phyloP scores from a whole-genome alignment of 2,888 invertebrate genomes.

The Gryllus longicercus region DNA sequence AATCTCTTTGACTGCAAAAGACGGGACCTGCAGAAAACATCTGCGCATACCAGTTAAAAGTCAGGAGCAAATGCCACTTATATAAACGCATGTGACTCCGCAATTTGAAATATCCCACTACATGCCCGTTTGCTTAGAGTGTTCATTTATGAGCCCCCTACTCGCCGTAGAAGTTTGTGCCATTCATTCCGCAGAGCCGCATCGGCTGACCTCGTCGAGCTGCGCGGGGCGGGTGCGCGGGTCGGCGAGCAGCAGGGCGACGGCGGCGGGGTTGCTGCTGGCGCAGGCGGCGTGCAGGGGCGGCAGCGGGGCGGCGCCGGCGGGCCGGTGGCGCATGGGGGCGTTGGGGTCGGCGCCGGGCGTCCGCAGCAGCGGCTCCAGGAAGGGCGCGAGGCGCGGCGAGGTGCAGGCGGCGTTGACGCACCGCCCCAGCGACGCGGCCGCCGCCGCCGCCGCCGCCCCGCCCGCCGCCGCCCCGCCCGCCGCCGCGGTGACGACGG shows the following conservation, averaged over 20 bases:
- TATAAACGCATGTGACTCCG: no score
- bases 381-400: background rate
- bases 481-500: background rate
- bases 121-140: no score
- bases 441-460: background rate
- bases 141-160: no score
- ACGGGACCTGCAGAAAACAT: no score
- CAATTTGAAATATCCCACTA: no score
- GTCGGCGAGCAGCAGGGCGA: background rate
- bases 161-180: no score
- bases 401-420: background rate
- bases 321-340: background rate
- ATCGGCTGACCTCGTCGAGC: constrained; percentile 18
- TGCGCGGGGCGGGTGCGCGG: background rate
- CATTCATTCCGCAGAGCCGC: no score
- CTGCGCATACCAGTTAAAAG: no score
- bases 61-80: no score
- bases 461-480: background rate
- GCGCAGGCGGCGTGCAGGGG: constrained; percentile 23
- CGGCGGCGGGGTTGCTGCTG: background rate
- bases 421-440: background rate
- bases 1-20: no score
- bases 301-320: background rate
- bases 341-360: background rate
- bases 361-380: background rate